Evolutionary conservation across 2,113 vertebrate species (phyloP).

Genomic region (Chascanopsetta lugubris): DNA sequence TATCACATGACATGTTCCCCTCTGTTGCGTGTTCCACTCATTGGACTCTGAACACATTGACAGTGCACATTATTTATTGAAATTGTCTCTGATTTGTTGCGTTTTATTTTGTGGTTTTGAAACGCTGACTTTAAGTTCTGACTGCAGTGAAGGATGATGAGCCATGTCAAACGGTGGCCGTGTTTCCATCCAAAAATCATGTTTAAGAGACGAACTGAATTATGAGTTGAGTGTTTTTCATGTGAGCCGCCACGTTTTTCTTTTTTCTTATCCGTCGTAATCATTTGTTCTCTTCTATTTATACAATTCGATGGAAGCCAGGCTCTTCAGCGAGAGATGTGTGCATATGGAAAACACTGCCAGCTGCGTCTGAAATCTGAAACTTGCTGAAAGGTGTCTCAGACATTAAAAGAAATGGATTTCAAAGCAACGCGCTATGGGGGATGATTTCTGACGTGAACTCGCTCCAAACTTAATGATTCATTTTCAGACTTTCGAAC

Average conservation of each 20-base stretch:
- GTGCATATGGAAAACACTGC: slow-evolving; percentile 7
- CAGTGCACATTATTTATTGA: slow-evolving; percentile 46
- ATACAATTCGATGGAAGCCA: slow-evolving; percentile 6
- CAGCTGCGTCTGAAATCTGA: slow-evolving; percentile 11
- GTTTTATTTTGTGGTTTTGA: not conserved
- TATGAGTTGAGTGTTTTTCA: slow-evolving; percentile 21
- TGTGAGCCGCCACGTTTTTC: not conserved
- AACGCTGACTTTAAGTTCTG: not conserved
- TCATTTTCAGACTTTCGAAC: not conserved
- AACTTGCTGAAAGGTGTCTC: not conserved
- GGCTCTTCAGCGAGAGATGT: not conserved
- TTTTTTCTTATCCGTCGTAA: no score
- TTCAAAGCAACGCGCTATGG: not conserved
- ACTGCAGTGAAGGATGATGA: not conserved
- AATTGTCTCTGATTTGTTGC: slow-evolving; percentile 15
- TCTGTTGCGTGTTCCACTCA: not conserved
- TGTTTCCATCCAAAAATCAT: not conserved
- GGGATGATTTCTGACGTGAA: not conserved
- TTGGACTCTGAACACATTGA: slow-evolving; percentile 14
- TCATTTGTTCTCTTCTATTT: slow-evolving; percentile 10
- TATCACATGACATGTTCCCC: not conserved
- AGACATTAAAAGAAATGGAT: not conserved
- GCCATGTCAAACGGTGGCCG: not conserved
- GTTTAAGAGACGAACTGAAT: not conserved
- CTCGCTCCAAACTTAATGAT: no score